Base-by-base conservation (phyloP, 2,113 vertebrate genomes). In the Clarias magur region DNA sequence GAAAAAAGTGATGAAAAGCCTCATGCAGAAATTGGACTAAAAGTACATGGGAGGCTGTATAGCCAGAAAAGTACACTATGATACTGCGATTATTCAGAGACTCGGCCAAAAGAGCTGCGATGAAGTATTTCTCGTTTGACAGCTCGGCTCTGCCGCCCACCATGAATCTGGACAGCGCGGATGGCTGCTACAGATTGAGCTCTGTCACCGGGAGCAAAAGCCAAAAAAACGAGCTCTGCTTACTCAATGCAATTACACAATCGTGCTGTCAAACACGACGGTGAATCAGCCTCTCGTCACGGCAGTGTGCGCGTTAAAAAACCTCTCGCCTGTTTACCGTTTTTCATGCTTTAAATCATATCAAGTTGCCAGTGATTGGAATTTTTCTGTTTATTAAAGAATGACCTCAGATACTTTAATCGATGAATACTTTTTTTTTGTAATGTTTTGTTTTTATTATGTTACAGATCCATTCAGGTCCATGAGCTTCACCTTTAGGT, bases 201-300 rank as follows among this genome's bases (percentile, higher is more conserved):
- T 89, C 88, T 85, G 87, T 88, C 89, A 87, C 88, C 68, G 59
- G 76, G 87, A 85, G 86, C 85, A 83, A 90, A 90, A 87, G 89
- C 90, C 87, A 90, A 85, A 88, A 88, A 85, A 53, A 3, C 75
- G 60, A 80, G 80, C 85, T 78, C 67, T 87, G 89, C 86, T 89
- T 89, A 87, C 81, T 86, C 67, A 87, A 88, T 16, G 54, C 57
- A 85, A 85, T 88, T 89, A 88, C 80, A 88, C 83, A 91, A 88
- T 80, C 67, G 80, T 34, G 76, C 63, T 60, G 56, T 87, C 70
- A 57, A 86, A 88, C 84, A 57, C 54, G 79, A 15, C 63, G 68
- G 60, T 86, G 70, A 89, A 89, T 86, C 82, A 89, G 65, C 53
- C 84, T 73, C 83, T 80, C 78, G 79, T 73, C 78, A 88, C 86